Evolutionary conservation across 2,113 vertebrate genomes (phyloP), one percentile per base, ranked within the genome.

Genomic region (Brachyhypopomus occidentalis): DNA sequence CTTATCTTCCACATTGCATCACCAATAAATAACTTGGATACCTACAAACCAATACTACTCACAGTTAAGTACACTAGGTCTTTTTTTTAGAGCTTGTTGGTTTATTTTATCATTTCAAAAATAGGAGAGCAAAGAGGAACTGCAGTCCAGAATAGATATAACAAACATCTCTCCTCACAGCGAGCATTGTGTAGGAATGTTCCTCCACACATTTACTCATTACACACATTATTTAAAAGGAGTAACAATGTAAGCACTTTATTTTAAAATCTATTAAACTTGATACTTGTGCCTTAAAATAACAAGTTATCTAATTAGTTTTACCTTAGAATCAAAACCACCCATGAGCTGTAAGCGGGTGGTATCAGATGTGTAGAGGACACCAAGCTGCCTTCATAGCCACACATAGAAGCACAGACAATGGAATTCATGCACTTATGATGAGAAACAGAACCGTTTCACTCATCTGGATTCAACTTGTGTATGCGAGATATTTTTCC

Each of bases 401-500:
- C 27, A 45, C 58, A 45, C 14, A 12, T n/a, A 48, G 22, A 76
- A 52, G 38, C 59, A 48, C 8, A 55, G 19, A 34, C 20, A 67
- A 36, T 52, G 30, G 0, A 56, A 58, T 78, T 19, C 7, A 23
- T 4, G 19, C 30, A 78, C 2, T 69, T 38, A 41, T 22, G 41
- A 69, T 69, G 76, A 78, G n/a, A 78, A 70, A 67, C 23, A 66
- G 75, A 77, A 52, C 4, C 16, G 17, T 64, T 27, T 30, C 27
- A 30, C 14, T 64, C 25, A 30, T 48, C 74, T 20, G 34, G 12
- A 19, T 75, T 5, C n/a, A 62, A 23, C 16, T 25, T 23, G 71
- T 66, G 9, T 75, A 20, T 48, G 12, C 12, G 12, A 11, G 52
- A 11, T 36, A 23, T 30, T 30, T 74, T 11, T 62, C 41, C 34